Percentiles rank a stretch among this genome's conserved stretches.
Conservation (phyloP, 2,113 vertebrate genomes). For the Cepphus grylle region DNA sequence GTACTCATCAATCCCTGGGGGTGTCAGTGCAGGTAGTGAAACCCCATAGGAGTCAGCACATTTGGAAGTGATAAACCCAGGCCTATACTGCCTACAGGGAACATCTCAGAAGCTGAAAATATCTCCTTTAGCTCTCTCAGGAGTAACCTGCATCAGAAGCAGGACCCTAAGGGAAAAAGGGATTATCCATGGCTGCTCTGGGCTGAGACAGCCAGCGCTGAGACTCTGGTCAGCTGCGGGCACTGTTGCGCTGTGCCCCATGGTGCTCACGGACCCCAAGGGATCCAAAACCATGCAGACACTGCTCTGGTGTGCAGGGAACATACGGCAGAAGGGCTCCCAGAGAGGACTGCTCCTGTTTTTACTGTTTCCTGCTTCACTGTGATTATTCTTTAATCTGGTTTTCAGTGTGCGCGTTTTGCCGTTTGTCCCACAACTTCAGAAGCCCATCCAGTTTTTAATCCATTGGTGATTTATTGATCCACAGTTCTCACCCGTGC, state of each 20-base stretch:
- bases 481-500: neutral
- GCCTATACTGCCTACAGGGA: neutral
- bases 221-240: neutral
- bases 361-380: neutral
- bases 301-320: neutral
- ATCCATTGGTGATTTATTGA: neutral
- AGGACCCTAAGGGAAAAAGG: neutral
- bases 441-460: neutral
- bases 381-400: neutral
- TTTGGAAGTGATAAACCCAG: neutral
- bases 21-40: neutral
- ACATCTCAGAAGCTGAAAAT: neutral
- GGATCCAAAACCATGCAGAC: neutral
- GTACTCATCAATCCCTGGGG: neutral
- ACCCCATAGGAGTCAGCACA: neutral
- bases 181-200: accelerated
- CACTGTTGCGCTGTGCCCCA: neutral
- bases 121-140: neutral
- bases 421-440: neutral
- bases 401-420: neutral
- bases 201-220: neutral
- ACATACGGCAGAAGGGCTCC: neutral
- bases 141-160: neutral
- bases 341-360: neutral
- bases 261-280: accelerated